Conservation (phyloP, 2,113 vertebrate species). For the Anseranas semipalmata region DNA sequence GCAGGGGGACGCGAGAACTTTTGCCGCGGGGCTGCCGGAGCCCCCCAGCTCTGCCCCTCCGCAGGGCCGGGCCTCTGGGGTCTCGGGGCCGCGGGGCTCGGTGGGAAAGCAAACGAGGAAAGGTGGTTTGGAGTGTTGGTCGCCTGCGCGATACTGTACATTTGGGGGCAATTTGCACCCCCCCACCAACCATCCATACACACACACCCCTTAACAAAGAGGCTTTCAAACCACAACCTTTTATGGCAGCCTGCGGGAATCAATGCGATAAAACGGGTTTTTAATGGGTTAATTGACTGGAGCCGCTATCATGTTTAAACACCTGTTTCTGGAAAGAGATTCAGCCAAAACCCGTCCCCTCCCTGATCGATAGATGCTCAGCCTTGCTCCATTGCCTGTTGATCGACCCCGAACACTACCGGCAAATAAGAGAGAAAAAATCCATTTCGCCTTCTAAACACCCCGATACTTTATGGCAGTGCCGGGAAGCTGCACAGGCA, state of each 20-base stretch:
- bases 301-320: slow-evolving; percentile 77
- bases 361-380: slow-evolving; percentile 60
- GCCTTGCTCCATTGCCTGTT: slow-evolving; percentile 51
- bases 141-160: neutral
- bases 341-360: slow-evolving; percentile 43
- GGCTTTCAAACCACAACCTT: slow-evolving; percentile 20
- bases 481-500: neutral
- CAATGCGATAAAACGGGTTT: slow-evolving; percentile 70
- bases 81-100: neutral
- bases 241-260: slow-evolving; percentile 54
- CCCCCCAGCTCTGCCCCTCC: neutral
- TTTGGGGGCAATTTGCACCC: neutral
- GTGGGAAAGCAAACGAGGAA: neutral
- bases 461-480: neutral
- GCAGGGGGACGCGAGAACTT: neutral
- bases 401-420: slow-evolving; percentile 36
- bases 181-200: neutral
- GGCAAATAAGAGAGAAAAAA: slow-evolving; percentile 11
- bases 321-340: slow-evolving; percentile 74
- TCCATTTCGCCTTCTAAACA: slow-evolving; percentile 40
- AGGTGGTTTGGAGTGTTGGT: neutral
- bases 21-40: neutral
- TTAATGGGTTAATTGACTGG: slow-evolving; percentile 81
- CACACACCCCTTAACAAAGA: slow-evolving; percentile 41
- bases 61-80: neutral